Evolutionary conservation across 1,140 invertebrate genomes (phyloP), one percentile per base, ranked within the genome.

Genomic region (Oedothorax gibbosus): DNA sequence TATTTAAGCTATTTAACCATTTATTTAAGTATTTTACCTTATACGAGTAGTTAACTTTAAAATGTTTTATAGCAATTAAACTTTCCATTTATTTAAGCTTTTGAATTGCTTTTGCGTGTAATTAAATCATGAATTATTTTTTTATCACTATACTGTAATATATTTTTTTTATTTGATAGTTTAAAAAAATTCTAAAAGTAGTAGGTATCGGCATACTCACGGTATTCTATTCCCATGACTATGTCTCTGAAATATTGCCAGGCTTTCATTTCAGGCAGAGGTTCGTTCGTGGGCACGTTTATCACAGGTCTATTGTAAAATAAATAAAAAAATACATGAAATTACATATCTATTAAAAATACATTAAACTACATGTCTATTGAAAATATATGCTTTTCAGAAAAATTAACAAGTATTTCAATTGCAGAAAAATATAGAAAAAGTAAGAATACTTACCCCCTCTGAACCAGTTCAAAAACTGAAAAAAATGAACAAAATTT

Each of bases 201-300:
- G 4, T 12, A 35, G 66, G 7, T 54, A 53, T n/a, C 15, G 50
- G 18, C 77, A 1, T 65, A 94, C 95, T 96, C 92, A 98, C 97
- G 92, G 90, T 99, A 99, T 92, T 99, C 98, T 18, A 99, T 93
- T 35, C 98, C 98, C 66, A 96, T 92, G 65, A 99, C 91, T 0
- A 97, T 94, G 88, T 99, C 97, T 78, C 97, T 91, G 90, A 99
- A 98, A 90, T 98, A 97, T 82, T 91, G 93, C 92, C 97, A 95
- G 0, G 97, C 95, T 64, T 94, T 92, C n/a, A 95, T 92, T 89
- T 99, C 97, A 56, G 92, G 91, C 14, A 98, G 90, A 0, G 96
- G 96, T 56, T 93, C 93, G 53, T 95, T 93, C 0, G 95, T 96
- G 1, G 97, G 96, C 76, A 98, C 92, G 87, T 95, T 94, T 78